Conservation (phyloP, 2,113 vertebrate species). For the Lycaon pictus region DNA sequence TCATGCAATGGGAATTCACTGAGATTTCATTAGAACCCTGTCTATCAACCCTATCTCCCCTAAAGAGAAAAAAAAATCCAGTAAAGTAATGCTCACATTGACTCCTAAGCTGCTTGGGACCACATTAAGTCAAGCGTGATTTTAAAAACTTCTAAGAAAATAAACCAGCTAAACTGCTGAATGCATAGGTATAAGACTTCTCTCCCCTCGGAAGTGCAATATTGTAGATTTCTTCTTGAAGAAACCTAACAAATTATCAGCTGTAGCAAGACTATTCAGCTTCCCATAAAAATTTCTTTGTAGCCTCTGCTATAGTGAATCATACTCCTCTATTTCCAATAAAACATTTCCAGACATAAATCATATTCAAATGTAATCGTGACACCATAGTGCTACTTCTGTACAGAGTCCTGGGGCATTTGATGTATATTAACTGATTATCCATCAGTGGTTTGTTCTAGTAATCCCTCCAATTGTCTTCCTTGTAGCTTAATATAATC, state of each 20-base stretch:
- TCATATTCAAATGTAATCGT: slow-evolving; percentile 35
- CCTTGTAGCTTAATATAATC: not conserved
- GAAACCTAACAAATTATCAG: not conserved
- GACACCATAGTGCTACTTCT: not conserved
- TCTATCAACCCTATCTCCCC: not conserved
- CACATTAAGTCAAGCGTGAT: not conserved
- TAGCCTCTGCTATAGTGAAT: not conserved
- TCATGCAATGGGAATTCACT: not conserved
- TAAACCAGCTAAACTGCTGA: not conserved
- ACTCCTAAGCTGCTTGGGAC: not conserved
- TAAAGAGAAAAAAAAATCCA: not conserved
- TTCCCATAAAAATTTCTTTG: not conserved
- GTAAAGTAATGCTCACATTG: not conserved
- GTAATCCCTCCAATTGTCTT: not conserved
- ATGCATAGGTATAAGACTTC: not conserved
- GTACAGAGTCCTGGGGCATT: not conserved
- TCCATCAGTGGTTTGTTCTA: not conserved
- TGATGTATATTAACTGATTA: not conserved
- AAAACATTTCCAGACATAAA: not conserved
- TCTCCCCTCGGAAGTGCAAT: not conserved
- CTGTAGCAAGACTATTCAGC: not conserved
- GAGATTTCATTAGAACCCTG: not conserved
- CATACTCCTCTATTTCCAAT: not conserved
- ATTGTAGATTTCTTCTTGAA: not conserved
- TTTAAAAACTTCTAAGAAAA: slow-evolving; percentile 16